Percentiles rank a stretch among this genome's conserved stretches.
Evolutionary conservation across 2,888 invertebrate genomes (phyloP).

Genomic region (Oxystoma pomonae): DNA sequence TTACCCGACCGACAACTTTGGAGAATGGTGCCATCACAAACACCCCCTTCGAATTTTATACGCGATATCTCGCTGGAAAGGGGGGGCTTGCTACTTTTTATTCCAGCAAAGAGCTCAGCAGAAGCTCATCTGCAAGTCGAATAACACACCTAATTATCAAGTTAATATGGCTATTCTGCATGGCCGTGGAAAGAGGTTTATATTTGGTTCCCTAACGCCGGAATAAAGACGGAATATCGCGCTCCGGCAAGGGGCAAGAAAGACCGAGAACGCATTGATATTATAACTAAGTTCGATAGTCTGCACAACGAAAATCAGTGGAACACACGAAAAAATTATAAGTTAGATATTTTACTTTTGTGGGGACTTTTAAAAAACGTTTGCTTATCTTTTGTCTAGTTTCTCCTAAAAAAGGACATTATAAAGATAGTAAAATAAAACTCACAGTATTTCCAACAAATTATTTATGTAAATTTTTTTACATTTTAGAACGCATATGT

Average conservation of each 20-base stretch:
- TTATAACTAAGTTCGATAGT: constrained; percentile 58
- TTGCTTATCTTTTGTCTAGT: no score
- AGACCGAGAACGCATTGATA: constrained; percentile 57
- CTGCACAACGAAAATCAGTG: neutral
- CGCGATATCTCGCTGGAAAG: constrained; percentile 44
- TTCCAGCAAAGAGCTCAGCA: constrained; percentile 60
- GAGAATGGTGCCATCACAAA: constrained; percentile 49
- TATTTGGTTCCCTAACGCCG: constrained; percentile 49
- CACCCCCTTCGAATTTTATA: constrained; percentile 50
- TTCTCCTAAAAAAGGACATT: no score
- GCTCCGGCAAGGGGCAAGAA: constrained; percentile 21
- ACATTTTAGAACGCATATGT: no score
- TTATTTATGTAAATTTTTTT: no score
- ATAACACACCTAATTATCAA: constrained; percentile 88
- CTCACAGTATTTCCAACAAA: no score
- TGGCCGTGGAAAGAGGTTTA: constrained; percentile 54
- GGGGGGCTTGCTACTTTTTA: constrained; percentile 67
- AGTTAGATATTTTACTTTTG: no score
- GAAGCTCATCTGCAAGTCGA: constrained; percentile 84
- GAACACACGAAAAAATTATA: neutral
- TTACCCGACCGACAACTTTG: constrained; percentile 43
- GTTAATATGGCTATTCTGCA: constrained; percentile 81
- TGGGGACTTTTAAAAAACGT: no score
- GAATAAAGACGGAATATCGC: constrained; percentile 33
- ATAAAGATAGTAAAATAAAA: no score